These are phyloP conservation scores for Tapirus indicus DNA, from an alignment of 2,797 vertebrate genomes.

Conservation along the genomic window DNA sequence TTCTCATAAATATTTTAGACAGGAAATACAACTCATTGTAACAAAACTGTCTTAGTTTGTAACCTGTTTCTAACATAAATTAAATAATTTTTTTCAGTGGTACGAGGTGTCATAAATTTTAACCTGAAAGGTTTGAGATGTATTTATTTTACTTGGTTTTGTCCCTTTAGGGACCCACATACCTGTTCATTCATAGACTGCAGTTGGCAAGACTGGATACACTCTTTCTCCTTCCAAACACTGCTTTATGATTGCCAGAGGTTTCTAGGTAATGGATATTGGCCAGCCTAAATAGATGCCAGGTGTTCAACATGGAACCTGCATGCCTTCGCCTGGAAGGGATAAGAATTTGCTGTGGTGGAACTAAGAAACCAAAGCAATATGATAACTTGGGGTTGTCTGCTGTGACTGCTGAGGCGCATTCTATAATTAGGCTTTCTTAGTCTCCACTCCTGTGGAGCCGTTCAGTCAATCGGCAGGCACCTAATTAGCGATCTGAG, in stretches of 20 bases:
- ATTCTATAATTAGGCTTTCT: neutral
- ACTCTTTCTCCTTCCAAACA: neutral
- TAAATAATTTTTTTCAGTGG: neutral
- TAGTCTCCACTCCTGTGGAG: neutral
- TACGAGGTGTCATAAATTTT: neutral
- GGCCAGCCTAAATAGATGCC: slow-evolving; percentile 30
- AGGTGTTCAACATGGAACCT: neutral
- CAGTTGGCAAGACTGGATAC: neutral
- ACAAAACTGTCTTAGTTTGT: neutral
- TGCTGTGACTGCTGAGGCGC: neutral
- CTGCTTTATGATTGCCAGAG: neutral
- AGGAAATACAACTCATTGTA: neutral
- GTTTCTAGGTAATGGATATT: neutral
- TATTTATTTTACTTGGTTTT: neutral
- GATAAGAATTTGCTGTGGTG: neutral
- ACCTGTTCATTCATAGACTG: neutral
- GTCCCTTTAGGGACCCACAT: neutral
- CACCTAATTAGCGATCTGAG: slow-evolving; percentile 49
- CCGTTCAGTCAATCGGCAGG: neutral
- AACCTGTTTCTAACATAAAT: neutral
- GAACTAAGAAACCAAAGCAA: neutral
- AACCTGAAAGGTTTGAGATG: neutral
- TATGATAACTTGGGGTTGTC: neutral
- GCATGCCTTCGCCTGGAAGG: neutral
- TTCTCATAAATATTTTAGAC: slow-evolving; percentile 27